These are phyloP conservation scores for Perdita meconis DNA, from an alignment of 2,888 invertebrate genomes.

Conservation along the genomic window DNA sequence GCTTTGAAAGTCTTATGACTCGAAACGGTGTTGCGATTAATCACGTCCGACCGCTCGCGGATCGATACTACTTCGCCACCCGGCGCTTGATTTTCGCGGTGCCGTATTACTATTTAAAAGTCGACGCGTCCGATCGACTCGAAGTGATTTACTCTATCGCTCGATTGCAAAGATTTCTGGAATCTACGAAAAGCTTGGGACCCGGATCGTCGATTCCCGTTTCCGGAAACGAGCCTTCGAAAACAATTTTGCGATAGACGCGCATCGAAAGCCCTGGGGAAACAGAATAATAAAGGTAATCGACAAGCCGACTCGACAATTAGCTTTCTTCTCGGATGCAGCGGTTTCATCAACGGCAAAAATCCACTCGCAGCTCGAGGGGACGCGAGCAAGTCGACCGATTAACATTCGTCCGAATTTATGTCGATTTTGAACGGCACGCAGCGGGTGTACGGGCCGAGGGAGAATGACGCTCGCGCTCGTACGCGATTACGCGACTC, in stretches of 20 bases:
- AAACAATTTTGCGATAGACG: no score
- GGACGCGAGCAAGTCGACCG: background rate
- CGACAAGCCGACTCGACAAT: constrained; percentile 5
- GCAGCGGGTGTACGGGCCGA: background rate
- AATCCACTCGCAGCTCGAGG: background rate
- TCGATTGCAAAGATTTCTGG: no score
- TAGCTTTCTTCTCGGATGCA: constrained; percentile 2
- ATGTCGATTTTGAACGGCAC: constrained; percentile 1
- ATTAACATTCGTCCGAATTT: constrained; percentile 34
- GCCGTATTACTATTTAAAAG: background rate
- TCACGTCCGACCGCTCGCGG: background rate
- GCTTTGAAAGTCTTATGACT: background rate
- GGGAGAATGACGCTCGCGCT: constrained; percentile 50
- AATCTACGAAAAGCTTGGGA: no score
- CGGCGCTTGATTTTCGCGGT: background rate
- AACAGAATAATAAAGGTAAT: no score
- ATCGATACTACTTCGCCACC: constrained; percentile 10
- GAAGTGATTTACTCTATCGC: no score
- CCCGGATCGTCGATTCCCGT: no score
- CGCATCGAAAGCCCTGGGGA: no score
- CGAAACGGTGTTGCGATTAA: background rate
- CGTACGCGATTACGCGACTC: constrained; percentile 72
- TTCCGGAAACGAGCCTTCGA: no score
- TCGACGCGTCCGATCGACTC: constrained; percentile 3
- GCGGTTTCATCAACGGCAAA: background rate